phyloP scores from a whole-genome alignment of 2,888 invertebrate species.

The Tanytarsus gracilentus region DNA sequence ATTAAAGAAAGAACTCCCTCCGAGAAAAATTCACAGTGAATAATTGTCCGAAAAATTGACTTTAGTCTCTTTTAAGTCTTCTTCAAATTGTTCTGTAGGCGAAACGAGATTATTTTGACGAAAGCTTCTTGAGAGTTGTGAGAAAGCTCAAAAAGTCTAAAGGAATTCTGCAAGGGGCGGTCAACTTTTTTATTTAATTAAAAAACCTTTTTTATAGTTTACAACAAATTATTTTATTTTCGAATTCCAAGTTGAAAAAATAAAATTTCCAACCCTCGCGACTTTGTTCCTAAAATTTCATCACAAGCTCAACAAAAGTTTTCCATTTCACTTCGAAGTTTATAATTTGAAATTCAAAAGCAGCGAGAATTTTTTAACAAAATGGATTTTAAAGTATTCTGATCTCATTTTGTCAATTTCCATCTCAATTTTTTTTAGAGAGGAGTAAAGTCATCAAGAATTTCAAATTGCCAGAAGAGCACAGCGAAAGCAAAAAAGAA shows the following conservation, averaged over 20 bases:
- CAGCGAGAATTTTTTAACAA: neutral
- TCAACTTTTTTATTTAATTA: no score
- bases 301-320: neutral
- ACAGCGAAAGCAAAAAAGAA: neutral
- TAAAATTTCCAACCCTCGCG: no score
- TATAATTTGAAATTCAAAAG: neutral
- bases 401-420: neutral
- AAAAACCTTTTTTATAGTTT: neutral
- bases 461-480: neutral
- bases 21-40: neutral
- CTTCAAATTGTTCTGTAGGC: neutral
- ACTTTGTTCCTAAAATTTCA: no score
- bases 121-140: no score
- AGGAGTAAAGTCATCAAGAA: neutral
- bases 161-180: neutral
- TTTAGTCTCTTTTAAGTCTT: neutral
- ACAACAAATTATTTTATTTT: no score
- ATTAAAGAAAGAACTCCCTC: neutral
- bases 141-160: neutral
- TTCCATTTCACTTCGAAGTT: neutral
- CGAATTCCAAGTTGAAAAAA: no score
- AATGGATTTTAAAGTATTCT: neutral
- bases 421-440: neutral
- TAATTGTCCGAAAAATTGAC: conserved; percentile 3
- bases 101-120: no score